phyloP scores from a whole-genome alignment of 2,888 invertebrate species.

The Drosophila gaucha region DNA sequence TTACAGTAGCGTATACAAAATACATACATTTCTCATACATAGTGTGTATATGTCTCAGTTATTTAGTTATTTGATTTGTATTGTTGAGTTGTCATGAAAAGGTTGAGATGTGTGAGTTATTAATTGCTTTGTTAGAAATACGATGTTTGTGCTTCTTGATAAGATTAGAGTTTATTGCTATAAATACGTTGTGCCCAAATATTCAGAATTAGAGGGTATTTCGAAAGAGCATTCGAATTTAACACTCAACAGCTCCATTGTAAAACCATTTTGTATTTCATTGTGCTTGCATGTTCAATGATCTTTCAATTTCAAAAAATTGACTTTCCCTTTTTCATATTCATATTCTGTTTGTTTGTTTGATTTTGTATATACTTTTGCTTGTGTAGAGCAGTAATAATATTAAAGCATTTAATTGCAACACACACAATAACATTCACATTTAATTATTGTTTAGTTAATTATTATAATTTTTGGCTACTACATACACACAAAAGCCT shows the following conservation, averaged over 20 bases:
- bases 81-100: constrained; percentile 43
- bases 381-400: constrained; percentile 49
- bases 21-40: constrained; percentile 66
- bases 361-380: constrained; percentile 12
- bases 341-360: constrained; percentile 7
- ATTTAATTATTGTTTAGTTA: constrained; percentile 60
- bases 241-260: constrained; percentile 77
- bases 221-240: constrained; percentile 37
- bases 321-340: constrained; percentile 16
- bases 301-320: constrained; percentile 48
- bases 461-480: constrained; percentile 63
- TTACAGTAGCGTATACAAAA: constrained; percentile 81
- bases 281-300: constrained; percentile 16
- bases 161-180: constrained; percentile 47
- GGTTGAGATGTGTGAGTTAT: constrained; percentile 43
- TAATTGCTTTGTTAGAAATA: constrained; percentile 36
- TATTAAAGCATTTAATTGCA: constrained; percentile 69
- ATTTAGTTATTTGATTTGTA: constrained; percentile 57
- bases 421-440: constrained; percentile 65
- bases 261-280: constrained; percentile 57
- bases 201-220: constrained; percentile 36
- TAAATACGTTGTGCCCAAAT: constrained; percentile 52
- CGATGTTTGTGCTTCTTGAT: constrained; percentile 44
- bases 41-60: constrained; percentile 48
- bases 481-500: constrained; percentile 74